Conservation (phyloP, 2,797 vertebrate genomes). For the Bovichtus diacanthus region DNA sequence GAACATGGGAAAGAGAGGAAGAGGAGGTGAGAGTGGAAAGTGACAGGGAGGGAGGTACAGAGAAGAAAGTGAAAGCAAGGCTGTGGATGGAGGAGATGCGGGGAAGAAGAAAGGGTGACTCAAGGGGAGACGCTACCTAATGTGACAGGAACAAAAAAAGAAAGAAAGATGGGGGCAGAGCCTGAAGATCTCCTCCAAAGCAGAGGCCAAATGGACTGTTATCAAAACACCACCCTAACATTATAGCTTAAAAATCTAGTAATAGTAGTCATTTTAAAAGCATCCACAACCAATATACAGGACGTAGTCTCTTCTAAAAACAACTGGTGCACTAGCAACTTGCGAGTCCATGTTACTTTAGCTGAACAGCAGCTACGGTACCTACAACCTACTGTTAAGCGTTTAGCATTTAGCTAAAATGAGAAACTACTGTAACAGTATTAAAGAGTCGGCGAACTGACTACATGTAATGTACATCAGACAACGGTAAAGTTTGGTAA, state of each 20-base stretch:
- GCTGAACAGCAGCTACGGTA: neutral
- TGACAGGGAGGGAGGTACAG: neutral
- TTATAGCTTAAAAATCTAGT: conserved; percentile 3
- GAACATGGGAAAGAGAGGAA: neutral
- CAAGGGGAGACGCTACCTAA: conserved; percentile 16
- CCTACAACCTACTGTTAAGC: neutral
- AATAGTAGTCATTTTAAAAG: neutral
- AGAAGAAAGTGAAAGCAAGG: conserved; percentile 10
- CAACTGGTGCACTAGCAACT: neutral
- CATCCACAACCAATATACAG: neutral
- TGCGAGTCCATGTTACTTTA: neutral
- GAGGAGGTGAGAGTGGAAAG: conserved; percentile 7
- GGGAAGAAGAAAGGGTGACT: conserved; percentile 10
- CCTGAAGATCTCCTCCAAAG: neutral
- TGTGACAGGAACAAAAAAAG: conserved; percentile 17
- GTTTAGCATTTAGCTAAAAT: neutral
- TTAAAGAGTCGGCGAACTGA: neutral
- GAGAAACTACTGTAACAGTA: neutral
- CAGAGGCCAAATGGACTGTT: conserved; percentile 17
- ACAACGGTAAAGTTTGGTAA: neutral
- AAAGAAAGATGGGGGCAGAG: conserved; percentile 22
- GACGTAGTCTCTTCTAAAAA: neutral
- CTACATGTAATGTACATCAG: neutral
- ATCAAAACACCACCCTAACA: conserved; percentile 20
- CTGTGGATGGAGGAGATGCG: conserved; percentile 10